Conservation (phyloP, 2,888 invertebrate genomes). For the Eudemis profundana region DNA sequence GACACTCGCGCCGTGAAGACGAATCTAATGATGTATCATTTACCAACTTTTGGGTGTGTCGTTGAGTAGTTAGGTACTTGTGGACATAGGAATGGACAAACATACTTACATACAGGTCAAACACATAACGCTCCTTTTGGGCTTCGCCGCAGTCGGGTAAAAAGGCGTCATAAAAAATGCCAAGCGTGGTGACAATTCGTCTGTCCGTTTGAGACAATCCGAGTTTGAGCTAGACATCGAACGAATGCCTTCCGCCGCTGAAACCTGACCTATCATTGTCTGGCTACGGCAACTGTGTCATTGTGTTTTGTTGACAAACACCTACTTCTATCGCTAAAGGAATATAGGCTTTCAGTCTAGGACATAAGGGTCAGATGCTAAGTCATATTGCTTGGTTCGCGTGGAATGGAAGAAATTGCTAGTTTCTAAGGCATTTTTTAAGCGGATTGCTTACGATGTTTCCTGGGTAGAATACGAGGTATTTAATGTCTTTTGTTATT, state of each 20-base stretch:
- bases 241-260: constrained; percentile 43
- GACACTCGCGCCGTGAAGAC: too few relatives aligned
- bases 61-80: too few relatives aligned
- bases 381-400: constrained; percentile 31
- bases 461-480: constrained; percentile 4
- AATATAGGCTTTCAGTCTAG: constrained; percentile 9
- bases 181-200: neutral
- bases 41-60: too few relatives aligned
- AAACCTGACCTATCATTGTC: constrained; percentile 56
- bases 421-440: constrained; percentile 47
- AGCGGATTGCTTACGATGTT: constrained; percentile 20
- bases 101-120: too few relatives aligned
- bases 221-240: constrained; percentile 29
- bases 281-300: constrained; percentile 55
- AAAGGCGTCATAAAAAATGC: neutral
- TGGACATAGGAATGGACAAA: too few relatives aligned
- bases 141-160: too few relatives aligned
- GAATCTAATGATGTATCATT: too few relatives aligned
- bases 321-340: constrained; percentile 10
- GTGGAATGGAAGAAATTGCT: constrained; percentile 54
- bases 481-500: neutral
- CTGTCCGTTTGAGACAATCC: neutral
- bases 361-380: constrained; percentile 24
- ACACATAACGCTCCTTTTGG: too few relatives aligned
- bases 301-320: constrained; percentile 73